Evolutionary conservation across 2,888 invertebrate species (phyloP).

Genomic region (Serrognathus titanus): DNA sequence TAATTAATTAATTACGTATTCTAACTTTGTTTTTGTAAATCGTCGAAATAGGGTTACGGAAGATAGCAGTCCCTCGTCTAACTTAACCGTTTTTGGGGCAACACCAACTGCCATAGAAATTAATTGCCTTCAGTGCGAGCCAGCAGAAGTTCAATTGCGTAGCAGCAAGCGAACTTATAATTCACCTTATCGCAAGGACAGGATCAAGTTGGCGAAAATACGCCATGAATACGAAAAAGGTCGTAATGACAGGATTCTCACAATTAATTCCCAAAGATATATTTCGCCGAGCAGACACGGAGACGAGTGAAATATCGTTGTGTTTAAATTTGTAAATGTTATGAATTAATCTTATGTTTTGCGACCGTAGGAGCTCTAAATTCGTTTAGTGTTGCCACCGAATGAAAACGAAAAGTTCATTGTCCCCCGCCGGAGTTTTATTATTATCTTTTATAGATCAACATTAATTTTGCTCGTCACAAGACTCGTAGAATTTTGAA

Average conservation of each 20-base stretch:
- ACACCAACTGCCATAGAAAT: no score
- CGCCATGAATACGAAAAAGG: not conserved
- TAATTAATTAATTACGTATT: no score
- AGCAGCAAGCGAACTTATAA: not conserved
- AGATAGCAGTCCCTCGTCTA: no score
- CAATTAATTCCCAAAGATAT: not conserved
- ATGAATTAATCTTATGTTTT: conserved; percentile 13
- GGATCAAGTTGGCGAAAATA: not conserved
- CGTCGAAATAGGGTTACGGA: no score
- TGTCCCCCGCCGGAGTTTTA: no score
- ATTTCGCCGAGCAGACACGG: not conserved
- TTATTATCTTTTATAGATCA: no score
- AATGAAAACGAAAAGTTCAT: no score
- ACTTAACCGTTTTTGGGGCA: no score
- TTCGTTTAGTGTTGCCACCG: not conserved
- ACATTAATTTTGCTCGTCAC: no score
- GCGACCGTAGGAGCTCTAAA: not conserved
- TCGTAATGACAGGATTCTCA: not conserved
- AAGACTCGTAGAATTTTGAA: no score
- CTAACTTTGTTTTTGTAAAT: no score
- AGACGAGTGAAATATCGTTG: conserved; percentile 37
- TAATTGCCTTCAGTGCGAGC: no score
- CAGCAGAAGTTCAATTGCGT: not conserved
- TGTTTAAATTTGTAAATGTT: conserved; percentile 17
- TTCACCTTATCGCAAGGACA: not conserved